Evolutionary conservation across 2,113 vertebrate species (phyloP), one percentile per base, ranked within the genome.

Genomic region (Morone chrysops): DNA sequence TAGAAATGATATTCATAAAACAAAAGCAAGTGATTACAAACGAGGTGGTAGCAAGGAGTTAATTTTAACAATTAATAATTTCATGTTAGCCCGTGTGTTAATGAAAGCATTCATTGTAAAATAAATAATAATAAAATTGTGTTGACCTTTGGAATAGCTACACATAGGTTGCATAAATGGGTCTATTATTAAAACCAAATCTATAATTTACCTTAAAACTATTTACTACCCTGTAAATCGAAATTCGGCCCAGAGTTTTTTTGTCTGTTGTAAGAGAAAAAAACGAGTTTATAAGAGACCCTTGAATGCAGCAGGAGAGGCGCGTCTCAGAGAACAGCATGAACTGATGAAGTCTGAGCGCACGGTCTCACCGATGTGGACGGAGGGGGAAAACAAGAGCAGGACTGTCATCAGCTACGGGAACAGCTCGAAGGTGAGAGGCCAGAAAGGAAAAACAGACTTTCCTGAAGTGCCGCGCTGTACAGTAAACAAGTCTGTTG

Each of bases 361-460:
- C 31, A 17, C n/a, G 7, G 12, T 45, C 1, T 8, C 11, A 18
- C 20, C 48, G 71, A 89, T 88, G 89, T 88, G 90, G 88, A 81
- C 75, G 5, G 83, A 83, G 53, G 57, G 54, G 62, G 72, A 62
- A 68, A 91, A 92, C 84, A 31, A 56, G 7, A 88, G 77, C 80
- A 38, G 5, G 3, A 18, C 48, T 16, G 8, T 68, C 43, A 50
- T 5, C 71, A 18, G 10, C 16, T 2, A 41, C 40, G 20, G 43
- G 6, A 82, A 82, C 71, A 40, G 5, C 51, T 86, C 89, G 14
- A 75, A 86, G 89, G 92, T 93, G 72, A 89, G 88, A 54, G 17
- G 31, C 13, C 20, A 7, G 22, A 22, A 6, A 3, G 0, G 36
- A 12, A 56, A 31, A 60, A 36, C 6, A 4, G 0, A 0, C 9